Evolutionary conservation across 2,888 invertebrate genomes (phyloP), one percentile per base, ranked within the genome.

Genomic region (Dyspetes luteomarginatus): DNA sequence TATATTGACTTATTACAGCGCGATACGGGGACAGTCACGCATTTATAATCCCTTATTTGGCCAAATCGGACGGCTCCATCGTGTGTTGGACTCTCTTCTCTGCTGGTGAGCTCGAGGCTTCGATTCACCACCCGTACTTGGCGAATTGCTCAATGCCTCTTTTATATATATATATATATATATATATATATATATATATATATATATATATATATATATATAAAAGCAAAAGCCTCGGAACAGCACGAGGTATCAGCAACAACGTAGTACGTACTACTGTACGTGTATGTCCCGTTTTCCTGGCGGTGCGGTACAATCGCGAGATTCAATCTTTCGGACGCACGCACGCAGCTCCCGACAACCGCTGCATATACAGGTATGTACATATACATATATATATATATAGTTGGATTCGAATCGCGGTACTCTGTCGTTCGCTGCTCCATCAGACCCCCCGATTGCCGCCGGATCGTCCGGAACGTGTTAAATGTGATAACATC

Each of bases 21-120:
- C 81, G 83, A 84, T 82, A 83, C 76, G 79, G 78, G 83, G 84
- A 85, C 86, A 85, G 84, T 85, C 85, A 84, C 86, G 86, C 87
- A 87, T 89, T 89, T 85, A 88, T 87, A 88, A 88, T 84, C 83
- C 90, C 90, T 85, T 90, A 90, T 90, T 90, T 89, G 90, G 90
- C 83, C 86, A 89, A 90, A 90, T 90, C 90, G 87, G 87, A 89
- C 88, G 87, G 88, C 89, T 88, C 88, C 88, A 89, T 89, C 88
- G 85, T 83, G 45, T 43, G 24, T 24, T n/a, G 30, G 19, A 7
- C 36, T 36, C 36, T 36, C 17, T 30, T 43, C 50, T 52, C n/a
- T 62, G 60, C 52, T 62, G 69, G 48, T 75, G 74, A 17, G 68
- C 19, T 48, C 50, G 65, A 28, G 45, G 56, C 9, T 36, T 55